Base-by-base conservation (phyloP, 2,113 vertebrate genomes). In the Melanerpes aurifrons region DNA sequence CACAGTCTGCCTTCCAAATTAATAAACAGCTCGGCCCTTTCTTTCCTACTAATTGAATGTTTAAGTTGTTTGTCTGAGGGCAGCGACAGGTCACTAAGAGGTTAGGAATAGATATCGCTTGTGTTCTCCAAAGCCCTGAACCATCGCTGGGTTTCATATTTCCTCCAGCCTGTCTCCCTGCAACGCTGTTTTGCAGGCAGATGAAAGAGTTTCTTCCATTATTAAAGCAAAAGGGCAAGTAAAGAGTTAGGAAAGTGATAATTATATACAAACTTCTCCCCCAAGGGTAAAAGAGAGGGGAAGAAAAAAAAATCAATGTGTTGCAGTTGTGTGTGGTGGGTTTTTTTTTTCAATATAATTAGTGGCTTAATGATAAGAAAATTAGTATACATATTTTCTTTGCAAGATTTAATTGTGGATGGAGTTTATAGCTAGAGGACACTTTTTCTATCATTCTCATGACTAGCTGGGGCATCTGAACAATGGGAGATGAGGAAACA, bases 21-120 rank as follows among this genome's bases (percentile, higher is more conserved):
- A 93, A 95, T 94, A 94, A 95, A 93, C 80, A 82, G 37, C 86
- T 85, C 66, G 4, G 85, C 87, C 56, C 85, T 93, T 94, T 93
- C 26, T 92, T 89, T 93, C 66, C 71, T 57, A 6, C 91, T 96
- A 96, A 96, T 96, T 94, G 89, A 94, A 96, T 93, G 94, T 92
- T 96, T 94, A 96, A 96, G 87, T 96, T 93, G 80, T 95, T 97
- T 96, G 92, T 96, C 89, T 89, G 82, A 95, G 90, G 77, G 64
- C 90, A 84, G 82, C 66, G 74, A 81, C 68, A 83, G 92, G 93
- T 92, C 96, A 96, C 31, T 64, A 76, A 81, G 86, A 90, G 94
- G 89, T 92, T 68, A 81, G 87, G 72, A 77, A 79, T 62, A 74
- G 54, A 94, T 95, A 93, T 82, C 95, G 62, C 68, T 84, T 74